phyloP scores from a whole-genome alignment of 1,140 invertebrate species.

The Berghia stephanieae region DNA sequence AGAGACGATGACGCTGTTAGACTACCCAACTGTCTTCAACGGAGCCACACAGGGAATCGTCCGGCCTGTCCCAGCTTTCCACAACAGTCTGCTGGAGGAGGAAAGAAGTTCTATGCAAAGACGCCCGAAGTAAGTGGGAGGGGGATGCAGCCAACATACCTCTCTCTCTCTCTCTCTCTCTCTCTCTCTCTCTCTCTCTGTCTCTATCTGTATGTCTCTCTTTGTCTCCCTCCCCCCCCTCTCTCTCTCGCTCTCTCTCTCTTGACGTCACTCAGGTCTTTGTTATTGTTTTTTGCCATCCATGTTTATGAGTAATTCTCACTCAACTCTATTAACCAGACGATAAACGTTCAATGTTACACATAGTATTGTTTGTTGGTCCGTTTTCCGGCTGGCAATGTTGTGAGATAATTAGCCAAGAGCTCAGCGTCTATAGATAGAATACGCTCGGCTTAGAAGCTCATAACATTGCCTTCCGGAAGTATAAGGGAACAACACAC shows the following conservation, averaged over 20 bases:
- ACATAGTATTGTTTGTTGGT: too few relatives aligned
- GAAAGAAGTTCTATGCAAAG: constrained; percentile 21
- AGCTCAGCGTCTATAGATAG: neutral
- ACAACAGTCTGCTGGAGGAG: constrained; percentile 34
- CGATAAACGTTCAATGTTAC: too few relatives aligned
- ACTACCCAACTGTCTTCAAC: constrained; percentile 44
- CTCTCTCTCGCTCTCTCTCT: too few relatives aligned
- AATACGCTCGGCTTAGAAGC: too few relatives aligned
- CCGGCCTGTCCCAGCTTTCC: constrained; percentile 27
- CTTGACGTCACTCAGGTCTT: too few relatives aligned
- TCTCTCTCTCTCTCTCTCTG: neutral
- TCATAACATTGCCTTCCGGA: too few relatives aligned
- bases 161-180: neutral
- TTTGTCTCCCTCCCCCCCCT: neutral
- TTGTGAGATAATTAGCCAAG: neutral
- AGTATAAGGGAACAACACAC: too few relatives aligned
- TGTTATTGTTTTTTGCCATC: too few relatives aligned
- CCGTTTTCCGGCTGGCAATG: too few relatives aligned
- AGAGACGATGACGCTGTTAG: constrained; percentile 39
- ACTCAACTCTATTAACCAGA: too few relatives aligned
- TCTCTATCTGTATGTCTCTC: neutral
- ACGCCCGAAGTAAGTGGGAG: constrained; percentile 40
- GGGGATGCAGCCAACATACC: too few relatives aligned
- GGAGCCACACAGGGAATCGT: constrained; percentile 43
- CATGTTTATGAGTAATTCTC: too few relatives aligned